Conservation (phyloP, 2,888 invertebrate genomes). For the Watsonalla binaria region DNA sequence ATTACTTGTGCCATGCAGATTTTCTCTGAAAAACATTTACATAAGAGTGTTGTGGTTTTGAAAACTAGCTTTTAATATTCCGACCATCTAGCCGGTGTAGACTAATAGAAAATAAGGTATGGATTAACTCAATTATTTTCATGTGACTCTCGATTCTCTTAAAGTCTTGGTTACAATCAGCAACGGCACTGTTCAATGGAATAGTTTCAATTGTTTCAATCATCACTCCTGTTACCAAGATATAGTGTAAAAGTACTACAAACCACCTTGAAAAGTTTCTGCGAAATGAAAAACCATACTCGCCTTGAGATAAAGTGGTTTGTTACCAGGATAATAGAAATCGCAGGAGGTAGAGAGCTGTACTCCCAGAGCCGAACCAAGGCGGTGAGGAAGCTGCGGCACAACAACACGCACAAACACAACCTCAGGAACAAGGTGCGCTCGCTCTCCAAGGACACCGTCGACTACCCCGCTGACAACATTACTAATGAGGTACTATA, state of each 20-base stretch:
- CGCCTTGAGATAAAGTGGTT: not conserved
- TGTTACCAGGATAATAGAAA: slow-evolving; percentile 73
- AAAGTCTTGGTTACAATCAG: too few relatives aligned
- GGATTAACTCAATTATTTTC: too few relatives aligned
- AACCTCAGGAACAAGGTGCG: slow-evolving; percentile 70
- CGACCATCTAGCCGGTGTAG: too few relatives aligned
- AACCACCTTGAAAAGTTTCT: too few relatives aligned
- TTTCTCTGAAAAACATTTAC: not conserved
- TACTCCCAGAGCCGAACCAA: slow-evolving; percentile 90
- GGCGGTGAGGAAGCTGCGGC: slow-evolving; percentile 85
- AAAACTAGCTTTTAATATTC: too few relatives aligned
- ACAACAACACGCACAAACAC: slow-evolving; percentile 71
- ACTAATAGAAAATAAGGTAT: too few relatives aligned
- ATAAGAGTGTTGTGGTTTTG: too few relatives aligned
- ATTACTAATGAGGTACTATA: slow-evolving; percentile 55
- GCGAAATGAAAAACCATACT: not conserved
- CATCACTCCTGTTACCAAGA: too few relatives aligned
- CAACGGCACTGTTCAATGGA: too few relatives aligned
- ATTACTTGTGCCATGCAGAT: slow-evolving; percentile 5
- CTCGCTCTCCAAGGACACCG: slow-evolving; percentile 55
- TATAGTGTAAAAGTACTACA: too few relatives aligned
- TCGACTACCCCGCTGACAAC: slow-evolving; percentile 57
- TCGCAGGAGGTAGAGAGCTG: slow-evolving; percentile 90
- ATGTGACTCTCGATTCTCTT: too few relatives aligned
- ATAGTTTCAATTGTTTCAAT: too few relatives aligned